These are phyloP conservation scores for Ptychodera flava DNA, from an alignment of 35 echinoderm and acorn worm genomes.

Conservation along the genomic window DNA sequence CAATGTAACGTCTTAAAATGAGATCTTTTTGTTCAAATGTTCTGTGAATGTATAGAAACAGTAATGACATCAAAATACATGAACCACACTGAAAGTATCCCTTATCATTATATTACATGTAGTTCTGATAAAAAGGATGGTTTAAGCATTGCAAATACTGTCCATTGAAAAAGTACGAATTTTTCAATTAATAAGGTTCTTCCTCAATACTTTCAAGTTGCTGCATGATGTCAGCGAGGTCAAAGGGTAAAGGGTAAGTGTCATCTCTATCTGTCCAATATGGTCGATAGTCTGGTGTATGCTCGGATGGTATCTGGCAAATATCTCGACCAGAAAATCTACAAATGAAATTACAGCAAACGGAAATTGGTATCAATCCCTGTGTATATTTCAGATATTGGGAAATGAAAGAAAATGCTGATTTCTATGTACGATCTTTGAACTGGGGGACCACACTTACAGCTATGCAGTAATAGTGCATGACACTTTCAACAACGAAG, in stretches of 20 bases:
- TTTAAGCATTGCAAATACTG: no score
- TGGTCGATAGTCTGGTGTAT: slow-evolving; percentile 41
- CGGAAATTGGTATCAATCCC: neutral
- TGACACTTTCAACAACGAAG: neutral
- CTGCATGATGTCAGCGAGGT: slow-evolving; percentile 24
- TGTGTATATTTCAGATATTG: no score
- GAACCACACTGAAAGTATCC: no score
- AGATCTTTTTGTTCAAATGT: no score
- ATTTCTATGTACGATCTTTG: neutral
- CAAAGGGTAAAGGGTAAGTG: slow-evolving; percentile 53
- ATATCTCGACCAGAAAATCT: slow-evolving; percentile 31
- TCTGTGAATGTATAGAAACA: no score
- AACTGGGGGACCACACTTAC: neutral
- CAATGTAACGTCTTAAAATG: no score
- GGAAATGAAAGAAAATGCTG: neutral
- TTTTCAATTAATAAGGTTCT: no score
- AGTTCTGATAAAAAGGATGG: no score
- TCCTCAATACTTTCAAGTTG: slow-evolving; percentile 11
- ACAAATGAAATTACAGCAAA: neutral
- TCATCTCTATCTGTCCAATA: slow-evolving; percentile 39
- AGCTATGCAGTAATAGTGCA: neutral
- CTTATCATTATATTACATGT: no score
- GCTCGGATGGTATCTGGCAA: slow-evolving; percentile 23
- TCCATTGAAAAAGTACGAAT: no score
- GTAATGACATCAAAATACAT: no score